These are phyloP conservation scores for Andricus quercusramuli DNA, from an alignment of 2,888 invertebrate genomes.

Conservation along the genomic window DNA sequence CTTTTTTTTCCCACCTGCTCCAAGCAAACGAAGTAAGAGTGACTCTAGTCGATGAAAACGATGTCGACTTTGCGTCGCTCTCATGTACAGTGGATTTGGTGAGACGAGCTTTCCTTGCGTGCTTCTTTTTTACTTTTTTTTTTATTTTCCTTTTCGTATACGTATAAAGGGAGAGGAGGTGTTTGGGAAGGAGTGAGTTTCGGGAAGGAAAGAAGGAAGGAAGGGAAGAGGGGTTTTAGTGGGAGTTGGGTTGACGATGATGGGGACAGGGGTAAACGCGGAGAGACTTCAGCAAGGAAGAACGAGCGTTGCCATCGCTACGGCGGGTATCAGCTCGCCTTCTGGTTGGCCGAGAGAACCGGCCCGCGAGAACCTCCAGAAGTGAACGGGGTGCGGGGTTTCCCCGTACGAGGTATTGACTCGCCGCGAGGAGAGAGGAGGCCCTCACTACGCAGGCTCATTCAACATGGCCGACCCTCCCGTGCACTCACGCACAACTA, in stretches of 20 bases:
- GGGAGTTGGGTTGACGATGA: neutral
- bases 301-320: conserved; percentile 77
- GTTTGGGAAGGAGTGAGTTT: conserved; percentile 15
- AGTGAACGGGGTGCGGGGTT: conserved; percentile 51
- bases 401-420: conserved; percentile 71
- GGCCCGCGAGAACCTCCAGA: conserved; percentile 49
- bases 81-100: conserved; percentile 32
- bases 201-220: neutral
- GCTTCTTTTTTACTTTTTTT: neutral
- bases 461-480: conserved; percentile 73
- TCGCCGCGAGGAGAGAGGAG: conserved; percentile 65
- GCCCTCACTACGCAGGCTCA: conserved; percentile 71
- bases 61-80: conserved; percentile 39
- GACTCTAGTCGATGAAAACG: conserved; percentile 28
- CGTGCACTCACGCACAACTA: conserved; percentile 40
- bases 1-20: neutral
- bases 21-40: conserved; percentile 7
- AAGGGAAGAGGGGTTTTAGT: neutral
- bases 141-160: neutral
- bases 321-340: conserved; percentile 74
- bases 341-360: conserved; percentile 72
- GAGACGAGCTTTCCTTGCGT: conserved; percentile 26
- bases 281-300: conserved; percentile 45
- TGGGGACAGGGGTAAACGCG: conserved; percentile 3
- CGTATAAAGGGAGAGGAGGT: conserved; percentile 14